Conservation (phyloP, 2,797 vertebrate species). For the Oreortyx pictus region DNA sequence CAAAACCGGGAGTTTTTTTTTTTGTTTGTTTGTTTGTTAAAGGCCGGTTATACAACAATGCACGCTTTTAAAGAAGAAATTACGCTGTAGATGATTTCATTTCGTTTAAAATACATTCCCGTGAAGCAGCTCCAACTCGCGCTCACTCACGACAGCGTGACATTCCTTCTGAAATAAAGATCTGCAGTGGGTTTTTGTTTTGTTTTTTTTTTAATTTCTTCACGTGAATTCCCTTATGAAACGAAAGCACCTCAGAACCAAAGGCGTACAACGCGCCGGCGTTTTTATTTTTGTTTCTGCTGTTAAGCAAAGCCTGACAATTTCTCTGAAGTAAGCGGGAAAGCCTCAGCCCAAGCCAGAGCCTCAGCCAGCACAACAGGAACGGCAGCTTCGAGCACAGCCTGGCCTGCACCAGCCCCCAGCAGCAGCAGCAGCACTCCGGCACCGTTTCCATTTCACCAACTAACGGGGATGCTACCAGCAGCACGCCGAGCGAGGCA, state of each 20-base stretch:
- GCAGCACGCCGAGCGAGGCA: accelerated
- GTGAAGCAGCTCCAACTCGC: not conserved
- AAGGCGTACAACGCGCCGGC: not conserved
- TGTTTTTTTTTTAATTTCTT: not conserved
- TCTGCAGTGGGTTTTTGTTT: not conserved
- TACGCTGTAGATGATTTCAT: not conserved
- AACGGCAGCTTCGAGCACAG: not conserved
- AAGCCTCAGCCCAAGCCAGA: not conserved
- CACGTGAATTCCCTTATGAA: not conserved
- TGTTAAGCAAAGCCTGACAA: not conserved
- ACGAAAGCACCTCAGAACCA: not conserved
- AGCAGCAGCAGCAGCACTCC: not conserved
- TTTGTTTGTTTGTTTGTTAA: constrained; percentile 40
- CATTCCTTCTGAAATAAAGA: not conserved
- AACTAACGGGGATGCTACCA: not conserved
- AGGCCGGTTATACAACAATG: constrained; percentile 2
- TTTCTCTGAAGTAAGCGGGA: not conserved
- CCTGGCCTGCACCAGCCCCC: not conserved
- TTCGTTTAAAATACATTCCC: not conserved
- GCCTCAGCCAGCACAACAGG: not conserved
- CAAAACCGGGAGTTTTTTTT: not conserved
- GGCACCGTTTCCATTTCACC: not conserved
- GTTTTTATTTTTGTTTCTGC: not conserved
- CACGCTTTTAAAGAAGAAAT: not conserved
- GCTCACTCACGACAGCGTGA: not conserved